A percentile compares a stretch with the other conserved stretches of the same genome.
phyloP scores from a whole-genome alignment of 2,797 vertebrate genomes.

The Gymnoscopelus microlampas region DNA sequence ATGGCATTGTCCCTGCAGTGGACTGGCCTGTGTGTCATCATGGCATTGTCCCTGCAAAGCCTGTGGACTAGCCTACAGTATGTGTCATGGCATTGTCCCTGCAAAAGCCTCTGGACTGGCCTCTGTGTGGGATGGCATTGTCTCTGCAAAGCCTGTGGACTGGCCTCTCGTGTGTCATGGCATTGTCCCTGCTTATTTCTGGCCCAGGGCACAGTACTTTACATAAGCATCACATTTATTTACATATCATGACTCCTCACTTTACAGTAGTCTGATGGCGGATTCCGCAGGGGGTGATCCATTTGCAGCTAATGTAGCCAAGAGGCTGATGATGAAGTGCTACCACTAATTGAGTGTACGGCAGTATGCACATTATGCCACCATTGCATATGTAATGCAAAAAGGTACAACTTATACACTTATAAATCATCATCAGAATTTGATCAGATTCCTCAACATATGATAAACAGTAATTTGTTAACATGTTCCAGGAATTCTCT shows the following conservation, averaged over 20 bases:
- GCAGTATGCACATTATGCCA: slow-evolving; percentile 40
- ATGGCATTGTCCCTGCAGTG: no score
- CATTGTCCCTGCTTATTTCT: slow-evolving; percentile 40
- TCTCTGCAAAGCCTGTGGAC: slow-evolving; percentile 5
- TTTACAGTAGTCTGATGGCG: slow-evolving; percentile 68
- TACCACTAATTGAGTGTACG: slow-evolving; percentile 62
- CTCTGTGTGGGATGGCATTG: slow-evolving; percentile 10
- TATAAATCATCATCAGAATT: slow-evolving; percentile 40
- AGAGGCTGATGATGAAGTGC: slow-evolving; percentile 63
- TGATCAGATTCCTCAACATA: slow-evolving; percentile 6
- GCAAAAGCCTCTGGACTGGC: neutral
- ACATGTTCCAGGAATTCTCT: slow-evolving; percentile 5
- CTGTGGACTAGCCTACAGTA: no score
- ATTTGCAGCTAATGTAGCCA: slow-evolving; percentile 61
- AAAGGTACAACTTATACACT: slow-evolving; percentile 36
- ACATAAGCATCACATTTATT: slow-evolving; percentile 28
- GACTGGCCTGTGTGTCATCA: no score
- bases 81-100: neutral
- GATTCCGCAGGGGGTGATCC: slow-evolving; percentile 56
- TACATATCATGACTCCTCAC: slow-evolving; percentile 46
- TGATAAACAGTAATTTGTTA: slow-evolving; percentile 3
- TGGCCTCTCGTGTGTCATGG: slow-evolving; percentile 4
- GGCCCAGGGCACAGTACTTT: slow-evolving; percentile 40
- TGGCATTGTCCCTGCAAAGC: no score
- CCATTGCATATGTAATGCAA: slow-evolving; percentile 53